These are phyloP conservation scores for Epinephelus malabaricus DNA, from an alignment of 2,797 vertebrate species.

Conservation along the genomic window DNA sequence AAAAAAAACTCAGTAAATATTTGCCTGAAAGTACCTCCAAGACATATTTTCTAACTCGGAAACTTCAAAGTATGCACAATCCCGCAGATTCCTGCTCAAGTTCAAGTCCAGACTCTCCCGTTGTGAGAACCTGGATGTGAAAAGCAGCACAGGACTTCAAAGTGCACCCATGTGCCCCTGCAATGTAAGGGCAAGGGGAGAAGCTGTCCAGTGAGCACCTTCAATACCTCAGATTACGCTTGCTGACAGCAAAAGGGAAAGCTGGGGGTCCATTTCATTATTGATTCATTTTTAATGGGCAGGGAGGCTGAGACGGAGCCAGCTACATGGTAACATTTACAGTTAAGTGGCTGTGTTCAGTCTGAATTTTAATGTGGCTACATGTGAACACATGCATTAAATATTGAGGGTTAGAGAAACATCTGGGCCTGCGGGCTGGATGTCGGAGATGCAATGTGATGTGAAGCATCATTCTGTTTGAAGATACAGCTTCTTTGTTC, in stretches of 20 bases:
- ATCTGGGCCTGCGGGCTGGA: conserved; percentile 60
- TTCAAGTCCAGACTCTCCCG: conserved; percentile 31
- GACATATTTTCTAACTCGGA: conserved; percentile 14
- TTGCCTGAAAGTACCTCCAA: background rate
- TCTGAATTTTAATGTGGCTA: conserved; percentile 78
- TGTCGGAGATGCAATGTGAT: conserved; percentile 38
- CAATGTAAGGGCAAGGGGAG: conserved; percentile 52
- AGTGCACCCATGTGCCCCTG: conserved; percentile 33
- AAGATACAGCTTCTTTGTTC: conserved; percentile 43
- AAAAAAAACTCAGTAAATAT: conserved; percentile 2
- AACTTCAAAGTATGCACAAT: conserved; percentile 48
- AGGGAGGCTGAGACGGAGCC: conserved; percentile 67
- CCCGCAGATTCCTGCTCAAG: conserved; percentile 29
- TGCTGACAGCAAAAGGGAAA: conserved; percentile 61
- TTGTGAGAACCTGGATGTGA: conserved; percentile 35
- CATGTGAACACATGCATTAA: conserved; percentile 76
- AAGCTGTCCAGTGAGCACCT: conserved; percentile 33
- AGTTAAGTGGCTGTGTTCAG: conserved; percentile 73
- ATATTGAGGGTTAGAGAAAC: conserved; percentile 73
- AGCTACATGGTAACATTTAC: conserved; percentile 75
- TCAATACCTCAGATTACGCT: conserved; percentile 39
- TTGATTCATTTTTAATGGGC: conserved; percentile 84
- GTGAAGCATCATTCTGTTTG: conserved; percentile 54
- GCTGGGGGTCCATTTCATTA: conserved; percentile 77
- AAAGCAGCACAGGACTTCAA: conserved; percentile 60